A percentile compares a stretch with the other conserved stretches of the same genome.
Evolutionary conservation across 2,888 invertebrate genomes (phyloP).

Genomic region (Atherix ibis): DNA sequence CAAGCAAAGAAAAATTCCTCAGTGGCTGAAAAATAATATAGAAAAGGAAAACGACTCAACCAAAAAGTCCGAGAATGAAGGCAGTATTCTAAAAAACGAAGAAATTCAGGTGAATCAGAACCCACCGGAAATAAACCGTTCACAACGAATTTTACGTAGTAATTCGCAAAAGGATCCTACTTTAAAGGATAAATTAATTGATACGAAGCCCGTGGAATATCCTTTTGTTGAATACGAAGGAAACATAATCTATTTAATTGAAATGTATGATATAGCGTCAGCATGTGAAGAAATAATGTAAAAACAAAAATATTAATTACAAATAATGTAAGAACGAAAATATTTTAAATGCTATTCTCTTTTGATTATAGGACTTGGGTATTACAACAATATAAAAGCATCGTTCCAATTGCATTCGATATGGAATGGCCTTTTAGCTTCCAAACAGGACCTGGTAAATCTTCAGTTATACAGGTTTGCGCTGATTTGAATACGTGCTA

Average conservation of each 20-base stretch:
- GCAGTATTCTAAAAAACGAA: no score
- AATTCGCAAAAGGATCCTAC: background rate
- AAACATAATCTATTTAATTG: slow-evolving; percentile 26
- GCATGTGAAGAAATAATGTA: slow-evolving; percentile 35
- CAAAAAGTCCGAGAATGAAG: no score
- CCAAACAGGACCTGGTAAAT: slow-evolving; percentile 41
- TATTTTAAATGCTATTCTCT: slow-evolving; percentile 1
- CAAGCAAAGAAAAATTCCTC: no score
- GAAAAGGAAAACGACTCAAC: no score
- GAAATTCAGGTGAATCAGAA: no score
- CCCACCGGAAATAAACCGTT: no score
- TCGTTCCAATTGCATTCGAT: slow-evolving; percentile 44
- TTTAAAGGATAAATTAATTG: background rate
- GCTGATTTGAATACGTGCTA: slow-evolving; percentile 37
- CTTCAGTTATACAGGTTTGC: slow-evolving; percentile 46
- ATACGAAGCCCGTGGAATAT: slow-evolving; percentile 11
- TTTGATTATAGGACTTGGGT: slow-evolving; percentile 23
- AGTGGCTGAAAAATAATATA: no score
- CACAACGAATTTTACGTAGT: no score
- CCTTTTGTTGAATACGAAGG: slow-evolving; percentile 24
- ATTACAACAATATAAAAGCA: slow-evolving; percentile 19
- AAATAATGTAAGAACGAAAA: background rate
- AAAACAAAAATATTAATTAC: no score
- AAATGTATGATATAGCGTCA: slow-evolving; percentile 33
- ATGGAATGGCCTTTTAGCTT: slow-evolving; percentile 50